Evolutionary conservation across 2,113 vertebrate species (phyloP), one percentile per base, ranked within the genome.

Genomic region (Poicephalus meyeri): DNA sequence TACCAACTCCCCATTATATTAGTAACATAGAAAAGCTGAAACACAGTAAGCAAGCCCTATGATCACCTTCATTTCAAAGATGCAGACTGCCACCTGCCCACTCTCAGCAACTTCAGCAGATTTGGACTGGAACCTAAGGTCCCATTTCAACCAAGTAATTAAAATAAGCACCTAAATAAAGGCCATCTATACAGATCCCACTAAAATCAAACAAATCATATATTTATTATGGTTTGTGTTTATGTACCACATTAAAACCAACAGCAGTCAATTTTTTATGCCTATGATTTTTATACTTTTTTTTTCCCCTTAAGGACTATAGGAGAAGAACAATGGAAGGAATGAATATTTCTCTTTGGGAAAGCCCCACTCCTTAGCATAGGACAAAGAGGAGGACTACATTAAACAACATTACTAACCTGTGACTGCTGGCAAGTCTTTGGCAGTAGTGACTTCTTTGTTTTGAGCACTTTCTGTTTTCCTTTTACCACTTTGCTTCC

Each of bases 401-500:
- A 35, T 21, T 16, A 89, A 88, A 83, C n/a, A 72, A 23, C 56
- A 31, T 52, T 24, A 91, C 97, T 97, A 82, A 98, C 97, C 97
- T 73, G 78, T 12, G 28, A 41, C 73, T 3, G 42, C 31, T 55
- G 92, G 61, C 6, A 60, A 21, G 16, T 94, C 86, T 91, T 82
- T 39, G 60, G 41, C 79, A 56, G 69, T 4, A 28, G 68, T 6
- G 1, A 28, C 92, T 72, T 89, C 91, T 49, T 64, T 47, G n/a
- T 52, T 71, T 42, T 64, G 49, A 19, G 31, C 64, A 49, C n/a
- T 42, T 70, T 70, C 83, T 76, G 49, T 56, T 92, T 92, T 85
- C 65, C 49, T 84, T 70, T 90, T 84, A 12, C 49, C 55, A 25
- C 17, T 91, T 44, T 97, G 98, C 94, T 98, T 98, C 90, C 98